Percentiles rank a stretch among this genome's conserved stretches.
phyloP scores from a whole-genome alignment of 2,797 vertebrate genomes.

The Pseudotriccus pelzelni region DNA sequence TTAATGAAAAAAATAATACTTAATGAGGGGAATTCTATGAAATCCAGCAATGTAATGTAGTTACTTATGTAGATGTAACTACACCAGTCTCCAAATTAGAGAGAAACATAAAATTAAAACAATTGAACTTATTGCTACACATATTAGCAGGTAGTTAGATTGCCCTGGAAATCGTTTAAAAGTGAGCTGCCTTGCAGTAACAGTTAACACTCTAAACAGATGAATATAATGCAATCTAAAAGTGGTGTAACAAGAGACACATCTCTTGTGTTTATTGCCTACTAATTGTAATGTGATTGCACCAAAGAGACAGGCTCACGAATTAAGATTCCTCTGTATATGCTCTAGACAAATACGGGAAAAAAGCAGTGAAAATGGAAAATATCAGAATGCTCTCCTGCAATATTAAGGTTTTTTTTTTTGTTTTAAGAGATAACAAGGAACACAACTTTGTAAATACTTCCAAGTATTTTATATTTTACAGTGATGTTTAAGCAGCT shows the following conservation, averaged over 20 bases:
- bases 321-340: neutral
- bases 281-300: neutral
- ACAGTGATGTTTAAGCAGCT: neutral
- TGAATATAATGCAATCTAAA: neutral
- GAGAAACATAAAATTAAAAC: conserved; percentile 29
- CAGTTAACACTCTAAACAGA: neutral
- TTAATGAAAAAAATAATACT: conserved; percentile 39
- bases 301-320: neutral
- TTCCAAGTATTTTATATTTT: neutral
- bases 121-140: neutral
- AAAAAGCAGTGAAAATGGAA: neutral
- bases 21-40: conserved; percentile 11
- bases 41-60: neutral
- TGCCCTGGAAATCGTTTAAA: neutral
- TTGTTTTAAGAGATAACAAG: neutral
- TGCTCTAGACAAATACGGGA: neutral
- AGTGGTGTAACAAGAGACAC: neutral
- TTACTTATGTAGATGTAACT: neutral
- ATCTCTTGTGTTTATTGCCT: neutral
- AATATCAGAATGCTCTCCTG: neutral
- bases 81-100: neutral
- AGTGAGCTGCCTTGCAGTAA: neutral
- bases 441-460: neutral
- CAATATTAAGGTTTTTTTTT: neutral
- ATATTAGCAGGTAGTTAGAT: neutral